A percentile compares a stretch with the other conserved stretches of the same genome.
Conservation (phyloP, 2,888 invertebrate genomes). For the Blomia tropicalis region DNA sequence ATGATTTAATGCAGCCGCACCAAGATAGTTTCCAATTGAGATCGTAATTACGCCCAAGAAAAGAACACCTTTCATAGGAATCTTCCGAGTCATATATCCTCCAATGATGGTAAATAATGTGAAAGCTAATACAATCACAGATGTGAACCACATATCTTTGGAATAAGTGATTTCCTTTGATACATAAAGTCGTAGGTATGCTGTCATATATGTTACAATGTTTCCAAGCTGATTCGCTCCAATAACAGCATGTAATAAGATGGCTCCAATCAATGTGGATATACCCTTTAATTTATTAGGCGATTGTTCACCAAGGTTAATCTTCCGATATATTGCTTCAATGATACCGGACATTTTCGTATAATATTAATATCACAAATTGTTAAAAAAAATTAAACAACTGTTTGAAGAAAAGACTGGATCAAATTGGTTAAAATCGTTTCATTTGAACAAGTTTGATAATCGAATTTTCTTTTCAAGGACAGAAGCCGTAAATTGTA, state of each 20-base stretch:
- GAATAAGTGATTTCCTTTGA: constrained; percentile 8
- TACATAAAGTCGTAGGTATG: constrained; percentile 1
- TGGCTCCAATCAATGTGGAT: constrained; percentile 3
- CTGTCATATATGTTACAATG: constrained; percentile 13
- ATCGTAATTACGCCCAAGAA: not conserved
- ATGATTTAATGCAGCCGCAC: not conserved
- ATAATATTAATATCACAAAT: too few species aligned
- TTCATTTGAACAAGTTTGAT: too few species aligned
- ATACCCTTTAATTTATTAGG: not conserved
- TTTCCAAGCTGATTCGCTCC: constrained; percentile 10
- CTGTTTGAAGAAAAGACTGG: too few species aligned
- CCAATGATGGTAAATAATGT: constrained; percentile 13
- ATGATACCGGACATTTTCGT: not conserved
- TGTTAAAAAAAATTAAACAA: too few species aligned
- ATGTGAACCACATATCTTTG: constrained; percentile 13
- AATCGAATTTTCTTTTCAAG: too few species aligned
- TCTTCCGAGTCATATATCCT: constrained; percentile 3
- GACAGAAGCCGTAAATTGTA: too few species aligned
- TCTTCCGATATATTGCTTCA: not conserved
- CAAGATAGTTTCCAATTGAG: not conserved
- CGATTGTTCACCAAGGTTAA: not conserved
- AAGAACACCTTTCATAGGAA: not conserved
- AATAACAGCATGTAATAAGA: not conserved
- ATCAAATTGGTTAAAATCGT: too few species aligned
- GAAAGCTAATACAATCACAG: constrained; percentile 6